Percentiles rank a stretch among this genome's conserved stretches.
phyloP scores from a whole-genome alignment of 2,113 vertebrate genomes.

The Erinaceus europaeus region DNA sequence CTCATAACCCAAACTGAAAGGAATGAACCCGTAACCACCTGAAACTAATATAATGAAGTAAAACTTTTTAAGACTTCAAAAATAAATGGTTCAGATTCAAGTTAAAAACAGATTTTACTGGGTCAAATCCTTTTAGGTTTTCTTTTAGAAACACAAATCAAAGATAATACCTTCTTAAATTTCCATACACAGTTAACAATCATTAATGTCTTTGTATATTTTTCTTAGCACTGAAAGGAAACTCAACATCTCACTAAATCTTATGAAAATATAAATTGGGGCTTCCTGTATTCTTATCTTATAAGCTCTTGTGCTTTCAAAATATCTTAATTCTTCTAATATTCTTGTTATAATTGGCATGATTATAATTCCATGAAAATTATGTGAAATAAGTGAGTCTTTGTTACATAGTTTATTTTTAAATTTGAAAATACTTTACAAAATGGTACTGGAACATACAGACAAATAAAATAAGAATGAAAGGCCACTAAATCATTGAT shows the following conservation, averaged over 20 bases:
- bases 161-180: slow-evolving; percentile 38
- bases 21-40: slow-evolving; percentile 59
- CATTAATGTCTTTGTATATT: slow-evolving; percentile 22
- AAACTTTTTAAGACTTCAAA: slow-evolving; percentile 46
- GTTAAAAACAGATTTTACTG: slow-evolving; percentile 59
- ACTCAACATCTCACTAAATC: slow-evolving; percentile 14
- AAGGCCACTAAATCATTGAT: background rate
- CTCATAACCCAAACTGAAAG: slow-evolving; percentile 55
- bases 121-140: slow-evolving; percentile 41
- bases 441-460: background rate
- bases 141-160: slow-evolving; percentile 13
- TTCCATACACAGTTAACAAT: background rate
- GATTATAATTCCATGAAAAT: background rate
- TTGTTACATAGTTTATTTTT: slow-evolving; percentile 9
- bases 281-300: background rate
- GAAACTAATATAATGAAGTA: slow-evolving; percentile 62
- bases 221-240: background rate
- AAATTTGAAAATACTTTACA: background rate
- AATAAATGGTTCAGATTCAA: slow-evolving; percentile 53
- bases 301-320: background rate
- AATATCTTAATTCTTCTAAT: slow-evolving; percentile 13
- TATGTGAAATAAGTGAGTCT: background rate
- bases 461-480: background rate
- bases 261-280: slow-evolving; percentile 23
- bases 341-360: background rate